A percentile compares a stretch with the other conserved stretches of the same genome.
Evolutionary conservation across 2,113 vertebrate species (phyloP).

Genomic region (Bagarius yarrelli): DNA sequence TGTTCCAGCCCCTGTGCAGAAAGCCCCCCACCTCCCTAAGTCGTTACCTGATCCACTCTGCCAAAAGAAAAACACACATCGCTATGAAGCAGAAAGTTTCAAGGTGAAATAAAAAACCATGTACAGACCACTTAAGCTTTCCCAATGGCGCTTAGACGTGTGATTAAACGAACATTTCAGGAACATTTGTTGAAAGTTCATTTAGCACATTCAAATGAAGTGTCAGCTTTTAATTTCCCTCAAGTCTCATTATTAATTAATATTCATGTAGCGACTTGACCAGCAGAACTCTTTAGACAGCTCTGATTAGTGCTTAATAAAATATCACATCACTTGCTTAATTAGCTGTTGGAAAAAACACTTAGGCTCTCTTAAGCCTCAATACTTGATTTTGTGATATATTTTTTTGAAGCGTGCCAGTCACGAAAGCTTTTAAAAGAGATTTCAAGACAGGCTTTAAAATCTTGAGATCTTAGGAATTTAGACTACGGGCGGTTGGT

Average conservation of each 20-base stretch:
- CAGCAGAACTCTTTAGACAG: constrained; percentile 30
- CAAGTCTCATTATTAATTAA: constrained; percentile 26
- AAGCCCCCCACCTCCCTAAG: no score
- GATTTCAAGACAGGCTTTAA: background rate
- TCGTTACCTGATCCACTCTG: no score
- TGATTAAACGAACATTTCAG: background rate
- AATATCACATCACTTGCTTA: constrained; percentile 39
- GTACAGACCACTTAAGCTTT: background rate
- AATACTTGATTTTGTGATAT: background rate
- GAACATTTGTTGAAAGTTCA: constrained; percentile 10
- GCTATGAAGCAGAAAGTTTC: no score
- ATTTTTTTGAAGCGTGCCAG: constrained; percentile 8
- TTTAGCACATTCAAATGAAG: constrained; percentile 4
- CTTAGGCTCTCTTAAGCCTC: background rate
- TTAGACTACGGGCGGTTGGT: no score
- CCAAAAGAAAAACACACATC: no score
- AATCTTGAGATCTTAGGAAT: no score
- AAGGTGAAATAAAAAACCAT: no score
- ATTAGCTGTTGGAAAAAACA: constrained; percentile 38
- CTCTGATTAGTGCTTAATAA: constrained; percentile 24
- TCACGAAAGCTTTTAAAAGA: constrained; percentile 11
- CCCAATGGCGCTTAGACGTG: background rate
- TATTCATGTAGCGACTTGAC: constrained; percentile 43
- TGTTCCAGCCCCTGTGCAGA: no score
- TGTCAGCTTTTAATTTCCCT: constrained; percentile 43